Conservation (phyloP, 2,797 vertebrate genomes). For the Coreius guichenoti region DNA sequence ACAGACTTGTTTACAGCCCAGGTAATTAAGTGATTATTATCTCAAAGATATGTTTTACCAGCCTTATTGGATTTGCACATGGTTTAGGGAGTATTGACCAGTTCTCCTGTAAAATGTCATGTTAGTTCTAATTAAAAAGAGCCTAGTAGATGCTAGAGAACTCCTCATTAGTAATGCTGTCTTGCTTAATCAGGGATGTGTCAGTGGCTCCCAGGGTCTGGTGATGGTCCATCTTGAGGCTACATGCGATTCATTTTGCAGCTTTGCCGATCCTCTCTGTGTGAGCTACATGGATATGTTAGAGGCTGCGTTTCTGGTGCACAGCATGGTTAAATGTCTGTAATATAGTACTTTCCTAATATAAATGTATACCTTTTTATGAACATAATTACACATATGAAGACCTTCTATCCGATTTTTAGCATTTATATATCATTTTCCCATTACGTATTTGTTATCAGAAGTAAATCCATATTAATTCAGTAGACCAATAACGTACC, state of each 20-base stretch:
- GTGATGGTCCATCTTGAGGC: neutral
- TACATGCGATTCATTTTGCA: neutral
- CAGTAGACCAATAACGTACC: neutral
- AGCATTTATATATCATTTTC: neutral
- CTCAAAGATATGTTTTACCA: constrained; percentile 49
- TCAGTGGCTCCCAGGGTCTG: constrained; percentile 7
- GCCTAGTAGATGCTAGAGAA: constrained; percentile 19
- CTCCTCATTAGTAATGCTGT: constrained; percentile 12
- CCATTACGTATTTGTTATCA: neutral
- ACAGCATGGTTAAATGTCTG: neutral
- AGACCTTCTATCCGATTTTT: neutral
- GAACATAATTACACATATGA: neutral
- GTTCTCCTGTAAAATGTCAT: constrained; percentile 39
- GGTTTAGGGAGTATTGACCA: constrained; percentile 45
- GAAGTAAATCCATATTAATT: neutral
- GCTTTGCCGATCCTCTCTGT: neutral
- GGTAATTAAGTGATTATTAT: constrained; percentile 58
- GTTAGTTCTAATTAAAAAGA: constrained; percentile 49
- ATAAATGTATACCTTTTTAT: neutral
- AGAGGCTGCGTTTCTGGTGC: neutral
- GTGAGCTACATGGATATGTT: neutral
- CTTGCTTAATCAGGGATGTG: constrained; percentile 12
- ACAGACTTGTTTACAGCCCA: constrained; percentile 48
- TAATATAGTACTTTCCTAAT: neutral
- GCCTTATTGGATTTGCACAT: constrained; percentile 33